These are phyloP conservation scores for Rhamphomyia laevipes DNA, from an alignment of 2,888 invertebrate species.

Conservation along the genomic window DNA sequence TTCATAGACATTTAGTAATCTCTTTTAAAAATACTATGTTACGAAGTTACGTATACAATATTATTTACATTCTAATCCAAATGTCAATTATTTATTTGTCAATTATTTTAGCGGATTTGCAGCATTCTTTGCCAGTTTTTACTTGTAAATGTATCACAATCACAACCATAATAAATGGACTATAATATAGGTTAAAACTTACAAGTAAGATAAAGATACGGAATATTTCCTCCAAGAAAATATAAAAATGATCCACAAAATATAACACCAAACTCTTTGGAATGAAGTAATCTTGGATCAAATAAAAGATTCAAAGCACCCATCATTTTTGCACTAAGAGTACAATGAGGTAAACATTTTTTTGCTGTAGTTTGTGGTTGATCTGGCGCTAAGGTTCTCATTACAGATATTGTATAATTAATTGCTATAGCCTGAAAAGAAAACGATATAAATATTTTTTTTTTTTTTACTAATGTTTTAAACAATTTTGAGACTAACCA, in stretches of 20 bases:
- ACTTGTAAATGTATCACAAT: too few species aligned
- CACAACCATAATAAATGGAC: too few species aligned
- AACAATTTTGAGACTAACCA: too few species aligned
- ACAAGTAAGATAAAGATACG: conserved; percentile 52
- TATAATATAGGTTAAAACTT: too few species aligned
- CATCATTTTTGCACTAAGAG: conserved; percentile 12
- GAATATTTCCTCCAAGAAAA: conserved; percentile 66
- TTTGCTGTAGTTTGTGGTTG: not conserved
- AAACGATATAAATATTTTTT: not conserved
- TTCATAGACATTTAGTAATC: too few species aligned
- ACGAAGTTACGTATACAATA: too few species aligned
- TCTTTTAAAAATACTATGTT: too few species aligned
- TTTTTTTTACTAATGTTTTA: too few species aligned
- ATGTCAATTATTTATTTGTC: too few species aligned
- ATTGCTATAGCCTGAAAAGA: conserved; percentile 9
- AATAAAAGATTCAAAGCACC: conserved; percentile 21
- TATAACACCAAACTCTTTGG: conserved; percentile 31
- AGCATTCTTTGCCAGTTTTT: too few species aligned
- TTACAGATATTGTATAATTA: conserved; percentile 13
- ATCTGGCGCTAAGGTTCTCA: conserved; percentile 3
- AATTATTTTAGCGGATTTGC: too few species aligned
- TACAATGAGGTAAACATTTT: not conserved
- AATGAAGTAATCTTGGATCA: conserved; percentile 21
- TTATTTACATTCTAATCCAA: too few species aligned
- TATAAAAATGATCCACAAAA: conserved; percentile 49